Conservation (phyloP, 2,113 vertebrate genomes). For the Chamaea fasciata region DNA sequence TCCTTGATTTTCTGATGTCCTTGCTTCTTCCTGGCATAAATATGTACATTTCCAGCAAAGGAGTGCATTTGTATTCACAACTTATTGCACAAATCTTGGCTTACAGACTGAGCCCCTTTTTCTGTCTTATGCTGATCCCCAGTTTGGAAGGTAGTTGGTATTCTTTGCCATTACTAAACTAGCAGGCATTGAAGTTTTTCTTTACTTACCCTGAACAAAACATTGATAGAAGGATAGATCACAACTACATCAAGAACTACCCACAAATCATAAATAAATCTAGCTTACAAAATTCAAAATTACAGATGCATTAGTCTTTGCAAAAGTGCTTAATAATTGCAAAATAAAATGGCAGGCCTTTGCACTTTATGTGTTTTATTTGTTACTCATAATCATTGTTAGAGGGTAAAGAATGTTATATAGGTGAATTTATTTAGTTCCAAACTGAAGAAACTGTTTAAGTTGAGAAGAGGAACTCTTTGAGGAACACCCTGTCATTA, state of each 20-base stretch:
- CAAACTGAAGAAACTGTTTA: not conserved
- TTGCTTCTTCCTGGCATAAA: not conserved
- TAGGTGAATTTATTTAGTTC: not conserved
- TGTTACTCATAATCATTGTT: not conserved
- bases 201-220: not conserved
- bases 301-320: not conserved
- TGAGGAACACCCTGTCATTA: not conserved
- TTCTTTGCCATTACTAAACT: not conserved
- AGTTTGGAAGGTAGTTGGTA: not conserved
- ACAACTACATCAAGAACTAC: not conserved
- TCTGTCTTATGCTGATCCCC: not conserved
- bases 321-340: not conserved
- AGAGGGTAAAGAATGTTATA: not conserved
- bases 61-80: not conserved
- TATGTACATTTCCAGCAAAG: not conserved
- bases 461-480: not conserved
- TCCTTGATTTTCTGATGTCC: conserved; percentile 7
- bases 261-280: not conserved
- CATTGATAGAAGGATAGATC: not conserved
- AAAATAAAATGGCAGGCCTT: not conserved
- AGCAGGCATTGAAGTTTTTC: not conserved
- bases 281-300: conserved; percentile 23
- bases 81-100: not conserved
- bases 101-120: not conserved
- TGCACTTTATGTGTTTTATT: not conserved